Percentiles rank a stretch among this genome's conserved stretches.
Evolutionary conservation across 2,113 vertebrate genomes (phyloP).

Genomic region (Cyprinodon tularosa): DNA sequence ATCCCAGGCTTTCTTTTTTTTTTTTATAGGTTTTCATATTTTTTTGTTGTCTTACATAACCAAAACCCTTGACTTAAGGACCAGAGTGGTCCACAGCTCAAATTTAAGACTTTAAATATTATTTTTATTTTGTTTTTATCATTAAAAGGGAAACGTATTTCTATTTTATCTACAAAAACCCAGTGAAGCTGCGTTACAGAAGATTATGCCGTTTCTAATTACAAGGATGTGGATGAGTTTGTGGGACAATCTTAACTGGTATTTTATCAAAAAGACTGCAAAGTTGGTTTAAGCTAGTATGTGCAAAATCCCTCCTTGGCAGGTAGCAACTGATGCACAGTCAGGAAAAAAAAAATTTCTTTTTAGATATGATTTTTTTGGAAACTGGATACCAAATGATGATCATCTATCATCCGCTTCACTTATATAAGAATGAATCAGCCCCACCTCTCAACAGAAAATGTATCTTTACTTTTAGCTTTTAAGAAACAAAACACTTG

Average conservation of each 20-base stretch:
- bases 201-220: constrained; percentile 6
- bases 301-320: too few relatives aligned
- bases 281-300: too few relatives aligned
- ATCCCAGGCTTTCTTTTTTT: background rate
- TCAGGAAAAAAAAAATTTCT: too few relatives aligned
- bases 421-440: background rate
- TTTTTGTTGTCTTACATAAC: background rate
- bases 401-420: too few relatives aligned
- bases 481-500: too few relatives aligned
- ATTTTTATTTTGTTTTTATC: background rate
- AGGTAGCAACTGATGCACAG: too few relatives aligned
- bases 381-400: too few relatives aligned
- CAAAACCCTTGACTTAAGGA: background rate
- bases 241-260: too few relatives aligned
- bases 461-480: background rate
- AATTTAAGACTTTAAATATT: background rate
- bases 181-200: constrained; percentile 3
- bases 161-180: constrained; percentile 9
- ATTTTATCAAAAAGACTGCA: too few relatives aligned
- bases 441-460: background rate
- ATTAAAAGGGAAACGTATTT: background rate
- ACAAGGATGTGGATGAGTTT: background rate
- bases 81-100: background rate
- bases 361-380: too few relatives aligned
- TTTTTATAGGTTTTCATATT: background rate